Percentiles rank a stretch among this genome's conserved stretches.
Conservation (phyloP, 2,888 invertebrate species). For the Auanema sp. region DNA sequence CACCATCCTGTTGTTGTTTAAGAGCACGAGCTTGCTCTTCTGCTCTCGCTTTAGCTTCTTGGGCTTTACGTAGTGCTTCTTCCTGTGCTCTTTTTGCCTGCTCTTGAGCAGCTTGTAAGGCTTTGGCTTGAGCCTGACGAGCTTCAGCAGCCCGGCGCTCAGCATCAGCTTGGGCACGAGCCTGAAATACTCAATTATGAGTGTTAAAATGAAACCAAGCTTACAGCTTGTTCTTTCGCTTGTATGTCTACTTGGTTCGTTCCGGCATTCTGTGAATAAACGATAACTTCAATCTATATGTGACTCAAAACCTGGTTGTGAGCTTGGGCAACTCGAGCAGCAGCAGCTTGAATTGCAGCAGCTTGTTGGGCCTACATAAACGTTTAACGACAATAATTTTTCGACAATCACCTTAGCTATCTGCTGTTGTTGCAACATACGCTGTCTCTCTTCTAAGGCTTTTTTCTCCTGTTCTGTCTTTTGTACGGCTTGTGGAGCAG, state of each 20-base stretch:
- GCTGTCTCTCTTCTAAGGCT: conserved; percentile 38
- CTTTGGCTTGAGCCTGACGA: conserved; percentile 16
- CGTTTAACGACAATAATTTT: neutral
- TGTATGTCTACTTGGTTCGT: conserved; percentile 13
- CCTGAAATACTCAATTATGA: conserved; percentile 2
- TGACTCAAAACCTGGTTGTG: neutral
- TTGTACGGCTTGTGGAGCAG: conserved; percentile 17
- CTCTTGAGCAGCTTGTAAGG: conserved; percentile 25
- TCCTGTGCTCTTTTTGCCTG: conserved; percentile 22
- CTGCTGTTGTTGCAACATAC: conserved; percentile 34
- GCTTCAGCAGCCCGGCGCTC: conserved; percentile 19
- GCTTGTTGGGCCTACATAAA: conserved; percentile 33
- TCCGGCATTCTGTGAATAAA: conserved; percentile 1
- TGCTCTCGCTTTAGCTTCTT: conserved; percentile 10
- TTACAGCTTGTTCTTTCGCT: conserved; percentile 13
- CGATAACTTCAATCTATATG: neutral
- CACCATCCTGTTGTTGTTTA: neutral
- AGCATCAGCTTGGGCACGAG: conserved; percentile 16
- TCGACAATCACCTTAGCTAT: conserved; percentile 24
- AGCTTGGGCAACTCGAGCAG: conserved; percentile 36
- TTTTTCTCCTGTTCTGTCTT: conserved; percentile 37
- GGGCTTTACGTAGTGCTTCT: conserved; percentile 1
- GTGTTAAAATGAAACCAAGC: no score
- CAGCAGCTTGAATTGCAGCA: conserved; percentile 42
- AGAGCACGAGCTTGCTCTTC: neutral